Evolutionary conservation across 2,888 invertebrate genomes (phyloP), one percentile per base, ranked within the genome.

Genomic region (Cremastobaeus sp.): DNA sequence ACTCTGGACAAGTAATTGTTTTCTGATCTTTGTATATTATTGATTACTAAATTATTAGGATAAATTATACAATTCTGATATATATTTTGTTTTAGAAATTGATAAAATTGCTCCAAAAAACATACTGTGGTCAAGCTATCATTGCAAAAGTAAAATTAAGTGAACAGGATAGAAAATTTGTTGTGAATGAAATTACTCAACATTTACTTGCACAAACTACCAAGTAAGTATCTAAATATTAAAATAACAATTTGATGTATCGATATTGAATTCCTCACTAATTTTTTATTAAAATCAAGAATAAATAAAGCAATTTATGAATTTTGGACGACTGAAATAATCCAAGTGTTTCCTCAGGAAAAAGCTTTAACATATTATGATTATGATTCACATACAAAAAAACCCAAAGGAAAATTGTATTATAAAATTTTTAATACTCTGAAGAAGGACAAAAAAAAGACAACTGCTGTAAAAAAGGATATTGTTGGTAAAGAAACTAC

Each of bases 211-310:
- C 25, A 0, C 25, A 25, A 25, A 11, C 43, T 5, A 25, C 25
- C 21, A 45, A 45, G 43, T 45, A 25, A 45, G 1, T 25, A 25
- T n/a, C n/a, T n/a, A n/a, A n/a, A n/a, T n/a, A n/a, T n/a, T n/a
- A n/a, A n/a, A n/a, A n/a, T n/a, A n/a, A n/a, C n/a, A n/a, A n/a
- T n/a, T n/a, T n/a, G n/a, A n/a, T n/a, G n/a, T n/a, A n/a, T n/a
- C n/a, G n/a, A n/a, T n/a, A n/a, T n/a, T n/a, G n/a, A n/a, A n/a
- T n/a, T n/a, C n/a, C n/a, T n/a, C n/a, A n/a, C n/a, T n/a, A n/a
- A n/a, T n/a, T n/a, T n/a, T n/a, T n/a, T n/a, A n/a, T n/a, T n/a
- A n/a, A n/a, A n/a, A n/a, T n/a, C n/a, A n/a, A 45, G 45, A 45
- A 12, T 45, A 2, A 2, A 1, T 9, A 45, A 12, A 25, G 14